Percentiles rank a stretch among this genome's conserved stretches.
phyloP scores from a whole-genome alignment of 2,888 invertebrate species.

The Tachina lurida region DNA sequence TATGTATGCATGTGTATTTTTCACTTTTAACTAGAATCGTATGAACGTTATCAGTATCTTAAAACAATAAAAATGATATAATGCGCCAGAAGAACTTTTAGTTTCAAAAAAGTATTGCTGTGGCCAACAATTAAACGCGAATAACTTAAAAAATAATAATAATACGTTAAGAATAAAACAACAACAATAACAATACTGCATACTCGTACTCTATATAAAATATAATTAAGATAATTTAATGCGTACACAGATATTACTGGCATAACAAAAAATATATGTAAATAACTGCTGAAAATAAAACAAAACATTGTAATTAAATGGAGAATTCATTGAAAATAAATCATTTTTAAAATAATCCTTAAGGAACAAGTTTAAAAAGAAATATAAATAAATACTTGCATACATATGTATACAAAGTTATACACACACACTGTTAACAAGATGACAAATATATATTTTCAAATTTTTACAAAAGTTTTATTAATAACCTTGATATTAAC shows the following conservation, averaged over 20 bases:
- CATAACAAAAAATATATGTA: conserved; percentile 20
- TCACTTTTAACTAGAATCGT: conserved; percentile 55
- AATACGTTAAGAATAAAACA: conserved; percentile 71
- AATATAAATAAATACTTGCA: not conserved
- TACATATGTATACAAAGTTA: not conserved
- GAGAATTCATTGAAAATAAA: conserved; percentile 6
- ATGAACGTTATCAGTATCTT: conserved; percentile 73
- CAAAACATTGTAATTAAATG: conserved; percentile 11
- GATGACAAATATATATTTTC: conserved; percentile 73
- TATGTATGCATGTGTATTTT: conserved; percentile 5
- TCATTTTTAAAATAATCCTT: conserved; percentile 8
- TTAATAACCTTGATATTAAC: conserved; percentile 75
- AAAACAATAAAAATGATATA: conserved; percentile 72
- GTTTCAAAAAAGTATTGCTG: conserved; percentile 77
- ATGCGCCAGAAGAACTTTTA: conserved; percentile 66
- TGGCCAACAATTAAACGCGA: conserved; percentile 75
- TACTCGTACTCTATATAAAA: not conserved
- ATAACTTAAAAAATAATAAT: conserved; percentile 43
- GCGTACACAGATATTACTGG: conserved; percentile 38
- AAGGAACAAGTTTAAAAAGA: conserved; percentile 5
- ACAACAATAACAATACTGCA: not conserved
- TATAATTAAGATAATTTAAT: conserved; percentile 44
- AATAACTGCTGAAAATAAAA: conserved; percentile 12
- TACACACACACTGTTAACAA: conserved; percentile 20
- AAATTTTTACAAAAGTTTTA: conserved; percentile 74